These are phyloP conservation scores for Poecilia latipinna DNA, from an alignment of 2,113 vertebrate genomes.

Conservation along the genomic window DNA sequence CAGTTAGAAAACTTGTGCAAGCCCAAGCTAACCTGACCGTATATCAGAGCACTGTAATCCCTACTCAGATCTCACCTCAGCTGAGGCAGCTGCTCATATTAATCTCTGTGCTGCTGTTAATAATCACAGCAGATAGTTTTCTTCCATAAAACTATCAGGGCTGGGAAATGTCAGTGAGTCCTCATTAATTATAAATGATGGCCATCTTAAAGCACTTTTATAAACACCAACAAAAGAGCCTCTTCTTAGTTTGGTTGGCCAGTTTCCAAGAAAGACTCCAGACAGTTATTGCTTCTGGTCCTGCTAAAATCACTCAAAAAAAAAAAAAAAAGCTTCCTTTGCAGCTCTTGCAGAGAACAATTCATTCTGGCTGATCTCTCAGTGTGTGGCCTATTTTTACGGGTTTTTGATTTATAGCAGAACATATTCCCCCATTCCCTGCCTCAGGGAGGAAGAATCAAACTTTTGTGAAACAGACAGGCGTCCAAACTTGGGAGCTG, in stretches of 20 bases:
- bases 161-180: background rate
- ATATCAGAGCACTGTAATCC: background rate
- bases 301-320: slow-evolving; percentile 13
- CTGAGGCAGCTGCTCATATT: background rate
- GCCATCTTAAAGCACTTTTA: background rate
- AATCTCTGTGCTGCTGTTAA: background rate
- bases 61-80: background rate
- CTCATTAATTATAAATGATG: background rate
- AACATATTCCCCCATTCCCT: slow-evolving; percentile 23
- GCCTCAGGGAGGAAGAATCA: slow-evolving; percentile 41
- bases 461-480: slow-evolving; percentile 45
- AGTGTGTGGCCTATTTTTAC: slow-evolving; percentile 28
- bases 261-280: slow-evolving; percentile 12
- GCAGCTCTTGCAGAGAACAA: slow-evolving; percentile 10
- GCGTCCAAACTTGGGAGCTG: slow-evolving; percentile 23
- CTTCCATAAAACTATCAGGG: background rate
- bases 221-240: background rate
- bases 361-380: slow-evolving; percentile 29
- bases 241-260: background rate
- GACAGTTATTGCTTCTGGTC: slow-evolving; percentile 16
- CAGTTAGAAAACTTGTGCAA: background rate
- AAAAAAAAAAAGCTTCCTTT: slow-evolving; percentile 6
- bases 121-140: background rate
- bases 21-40: background rate
- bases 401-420: background rate